Conservation (phyloP, 2,888 invertebrate genomes). For the Rhaphigaster nebulosa region DNA sequence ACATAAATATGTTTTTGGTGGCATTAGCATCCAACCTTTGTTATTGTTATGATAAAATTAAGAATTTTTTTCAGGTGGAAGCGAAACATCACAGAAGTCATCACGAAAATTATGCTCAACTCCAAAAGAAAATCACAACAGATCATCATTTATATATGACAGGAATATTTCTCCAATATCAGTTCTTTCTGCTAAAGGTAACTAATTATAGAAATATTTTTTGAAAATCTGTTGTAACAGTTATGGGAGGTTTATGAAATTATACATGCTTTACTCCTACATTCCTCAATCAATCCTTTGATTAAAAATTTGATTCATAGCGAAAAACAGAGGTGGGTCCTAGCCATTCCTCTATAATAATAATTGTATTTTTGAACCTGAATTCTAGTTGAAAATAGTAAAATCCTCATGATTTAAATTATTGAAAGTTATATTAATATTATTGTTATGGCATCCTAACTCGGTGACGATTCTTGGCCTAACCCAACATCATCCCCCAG, state of each 20-base stretch:
- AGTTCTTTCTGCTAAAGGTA: slow-evolving; percentile 7
- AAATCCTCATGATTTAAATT: too few species aligned
- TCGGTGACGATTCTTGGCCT: too few species aligned
- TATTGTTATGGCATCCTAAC: too few species aligned
- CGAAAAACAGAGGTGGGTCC: too few species aligned
- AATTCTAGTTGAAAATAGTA: background rate
- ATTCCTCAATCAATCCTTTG: too few species aligned
- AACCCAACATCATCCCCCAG: too few species aligned
- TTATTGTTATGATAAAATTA: background rate
- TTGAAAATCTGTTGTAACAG: too few species aligned
- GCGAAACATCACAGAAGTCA: background rate
- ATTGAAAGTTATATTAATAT: too few species aligned
- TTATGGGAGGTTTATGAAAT: too few species aligned
- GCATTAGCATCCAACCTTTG: background rate
- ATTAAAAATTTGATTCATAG: too few species aligned
- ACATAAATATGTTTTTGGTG: background rate
- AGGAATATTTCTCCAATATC: slow-evolving; percentile 9
- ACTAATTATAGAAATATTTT: background rate
- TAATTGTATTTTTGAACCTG: background rate
- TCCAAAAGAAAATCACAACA: slow-evolving; percentile 20
- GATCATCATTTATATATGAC: background rate
- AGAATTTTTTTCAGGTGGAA: background rate
- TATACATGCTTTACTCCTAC: too few species aligned
- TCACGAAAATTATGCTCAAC: background rate
- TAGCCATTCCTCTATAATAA: background rate